These are phyloP conservation scores for Tragopan temminckii DNA, from an alignment of 2,797 vertebrate genomes.

Conservation along the genomic window DNA sequence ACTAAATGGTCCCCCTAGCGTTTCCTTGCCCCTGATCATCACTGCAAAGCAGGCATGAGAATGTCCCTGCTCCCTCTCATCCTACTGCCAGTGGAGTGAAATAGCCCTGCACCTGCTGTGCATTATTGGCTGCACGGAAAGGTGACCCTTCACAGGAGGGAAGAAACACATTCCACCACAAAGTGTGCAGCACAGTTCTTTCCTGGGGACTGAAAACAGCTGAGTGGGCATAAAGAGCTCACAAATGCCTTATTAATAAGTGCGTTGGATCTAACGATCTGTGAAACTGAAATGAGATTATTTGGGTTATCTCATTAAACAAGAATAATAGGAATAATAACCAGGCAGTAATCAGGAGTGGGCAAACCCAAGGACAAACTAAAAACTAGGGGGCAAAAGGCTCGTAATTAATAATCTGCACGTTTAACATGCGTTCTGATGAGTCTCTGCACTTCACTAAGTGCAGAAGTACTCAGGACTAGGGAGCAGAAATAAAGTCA, in stretches of 20 bases:
- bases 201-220: conserved; percentile 60
- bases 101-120: background rate
- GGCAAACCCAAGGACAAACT: conserved; percentile 65
- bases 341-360: conserved; percentile 23
- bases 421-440: background rate
- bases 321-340: conserved; percentile 74
- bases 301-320: conserved; percentile 78
- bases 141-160: conserved; percentile 43
- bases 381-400: conserved; percentile 23
- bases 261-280: conserved; percentile 65
- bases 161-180: background rate
- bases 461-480: background rate
- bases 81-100: background rate
- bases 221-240: conserved; percentile 64
- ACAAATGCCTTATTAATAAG: conserved; percentile 73
- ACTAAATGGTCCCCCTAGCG: background rate
- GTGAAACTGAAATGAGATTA: conserved; percentile 76
- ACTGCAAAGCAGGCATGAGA: background rate
- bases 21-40: background rate
- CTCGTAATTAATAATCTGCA: background rate
- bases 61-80: fast-evolving
- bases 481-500: background rate
- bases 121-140: background rate
- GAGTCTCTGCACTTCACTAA: background rate
- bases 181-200: background rate